Evolutionary conservation across 2,797 vertebrate genomes (phyloP).

Genomic region (Eulemur coronatus): DNA sequence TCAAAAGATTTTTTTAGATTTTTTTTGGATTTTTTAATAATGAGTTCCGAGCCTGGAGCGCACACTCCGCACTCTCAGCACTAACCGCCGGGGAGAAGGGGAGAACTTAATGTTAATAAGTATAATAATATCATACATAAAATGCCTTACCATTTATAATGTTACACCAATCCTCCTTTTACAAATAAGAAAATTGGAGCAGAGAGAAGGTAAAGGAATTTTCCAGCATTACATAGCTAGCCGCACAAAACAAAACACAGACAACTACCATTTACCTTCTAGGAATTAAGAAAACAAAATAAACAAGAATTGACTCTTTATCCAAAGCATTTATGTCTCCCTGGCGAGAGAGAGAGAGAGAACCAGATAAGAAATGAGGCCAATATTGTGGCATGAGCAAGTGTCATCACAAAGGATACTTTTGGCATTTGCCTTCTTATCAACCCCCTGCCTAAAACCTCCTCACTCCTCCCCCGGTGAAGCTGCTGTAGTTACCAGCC

Average conservation of each 20-base stretch:
- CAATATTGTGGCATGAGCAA: not conserved
- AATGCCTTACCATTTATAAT: not conserved
- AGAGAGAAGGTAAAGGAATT: not conserved
- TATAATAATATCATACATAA: not conserved
- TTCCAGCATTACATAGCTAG: not conserved
- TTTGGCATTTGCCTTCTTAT: not conserved
- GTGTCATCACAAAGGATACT: not conserved
- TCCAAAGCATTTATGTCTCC: not conserved
- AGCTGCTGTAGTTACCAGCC: not conserved
- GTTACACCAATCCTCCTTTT: not conserved
- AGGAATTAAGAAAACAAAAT: not conserved
- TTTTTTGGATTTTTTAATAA: constrained; percentile 93
- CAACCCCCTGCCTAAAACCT: not conserved
- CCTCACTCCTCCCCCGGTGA: not conserved
- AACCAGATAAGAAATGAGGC: not conserved
- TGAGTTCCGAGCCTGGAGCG: constrained; percentile 94
- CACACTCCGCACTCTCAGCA: constrained; percentile 95
- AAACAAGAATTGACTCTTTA: not conserved
- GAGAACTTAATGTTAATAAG: constrained; percentile 60
- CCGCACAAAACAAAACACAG: not conserved
- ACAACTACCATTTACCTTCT: not conserved
- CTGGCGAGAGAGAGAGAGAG: not conserved
- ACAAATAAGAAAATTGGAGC: not conserved
- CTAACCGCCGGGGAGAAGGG: constrained; percentile 94
- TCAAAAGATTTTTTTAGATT: constrained; percentile 89